These are phyloP conservation scores for Alethe diademata DNA, from an alignment of 2,113 vertebrate species.

Conservation along the genomic window DNA sequence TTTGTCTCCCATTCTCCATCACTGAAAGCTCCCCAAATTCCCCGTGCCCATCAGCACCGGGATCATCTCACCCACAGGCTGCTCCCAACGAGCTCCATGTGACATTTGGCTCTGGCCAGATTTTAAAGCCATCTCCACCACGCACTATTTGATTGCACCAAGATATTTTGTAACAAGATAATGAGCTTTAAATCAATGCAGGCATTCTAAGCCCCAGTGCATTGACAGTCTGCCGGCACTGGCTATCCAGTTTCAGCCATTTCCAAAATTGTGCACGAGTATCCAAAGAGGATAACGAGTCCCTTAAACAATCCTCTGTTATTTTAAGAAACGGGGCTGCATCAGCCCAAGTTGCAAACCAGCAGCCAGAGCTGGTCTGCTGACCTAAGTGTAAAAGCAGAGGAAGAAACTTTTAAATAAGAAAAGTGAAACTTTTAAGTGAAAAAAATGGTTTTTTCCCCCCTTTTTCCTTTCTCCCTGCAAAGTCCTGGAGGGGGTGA, in stretches of 20 bases:
- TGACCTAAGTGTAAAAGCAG: not conserved
- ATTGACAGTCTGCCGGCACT: slow-evolving; percentile 25
- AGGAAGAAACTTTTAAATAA: not conserved
- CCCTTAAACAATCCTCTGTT: slow-evolving; percentile 43
- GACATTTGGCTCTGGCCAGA: slow-evolving; percentile 49
- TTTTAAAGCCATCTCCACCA: slow-evolving; percentile 34
- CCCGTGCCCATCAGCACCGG: not conserved
- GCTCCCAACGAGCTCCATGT: slow-evolving; percentile 36
- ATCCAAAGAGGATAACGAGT: slow-evolving; percentile 57
- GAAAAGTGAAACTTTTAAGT: not conserved
- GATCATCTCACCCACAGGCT: slow-evolving; percentile 8
- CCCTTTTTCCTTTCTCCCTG: not conserved
- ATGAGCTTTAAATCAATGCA: slow-evolving; percentile 66
- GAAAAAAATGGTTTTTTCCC: fast-evolving
- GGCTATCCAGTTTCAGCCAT: slow-evolving; percentile 58
- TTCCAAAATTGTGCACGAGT: slow-evolving; percentile 49
- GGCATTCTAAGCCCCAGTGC: slow-evolving; percentile 53
- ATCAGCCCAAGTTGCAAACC: not conserved
- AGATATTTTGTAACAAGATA: slow-evolving; percentile 69
- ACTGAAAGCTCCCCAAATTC: not conserved
- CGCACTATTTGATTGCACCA: slow-evolving; percentile 58
- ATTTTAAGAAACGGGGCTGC: slow-evolving; percentile 45
- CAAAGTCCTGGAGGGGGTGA: not conserved
- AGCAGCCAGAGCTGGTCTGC: not conserved
- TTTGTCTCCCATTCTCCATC: not conserved